Evolutionary conservation across 2,797 vertebrate genomes (phyloP).

Genomic region (Cygnus olor): DNA sequence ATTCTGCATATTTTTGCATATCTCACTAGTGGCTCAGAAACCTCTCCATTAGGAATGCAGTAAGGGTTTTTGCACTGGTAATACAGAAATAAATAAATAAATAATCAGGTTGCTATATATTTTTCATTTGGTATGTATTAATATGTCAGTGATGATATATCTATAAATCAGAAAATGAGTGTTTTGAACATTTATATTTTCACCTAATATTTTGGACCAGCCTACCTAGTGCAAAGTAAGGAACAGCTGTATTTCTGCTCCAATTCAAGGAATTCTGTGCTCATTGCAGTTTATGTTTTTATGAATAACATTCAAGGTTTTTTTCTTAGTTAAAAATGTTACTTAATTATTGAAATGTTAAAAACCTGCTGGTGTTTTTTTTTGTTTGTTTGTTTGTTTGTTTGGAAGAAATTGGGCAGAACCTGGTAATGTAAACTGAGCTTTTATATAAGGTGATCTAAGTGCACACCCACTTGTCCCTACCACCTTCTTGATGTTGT

Average conservation of each 20-base stretch:
- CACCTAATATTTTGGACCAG: not conserved
- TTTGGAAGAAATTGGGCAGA: not conserved
- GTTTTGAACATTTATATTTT: conserved; percentile 20
- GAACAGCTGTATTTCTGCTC: not conserved
- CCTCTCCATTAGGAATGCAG: conserved; percentile 49
- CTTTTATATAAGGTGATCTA: not conserved
- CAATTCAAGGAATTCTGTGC: not conserved
- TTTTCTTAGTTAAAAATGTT: conserved; percentile 6
- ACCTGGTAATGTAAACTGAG: not conserved
- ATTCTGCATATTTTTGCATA: conserved; percentile 76
- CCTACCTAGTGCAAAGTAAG: not conserved
- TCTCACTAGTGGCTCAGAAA: conserved; percentile 57
- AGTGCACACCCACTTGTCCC: not conserved
- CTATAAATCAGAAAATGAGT: conserved; percentile 16
- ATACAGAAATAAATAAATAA: not conserved
- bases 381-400: not conserved
- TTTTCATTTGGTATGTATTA: conserved; percentile 41
- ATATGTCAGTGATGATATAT: not conserved
- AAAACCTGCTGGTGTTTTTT: not conserved
- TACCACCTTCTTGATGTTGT: not conserved
- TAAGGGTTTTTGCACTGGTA: not conserved
- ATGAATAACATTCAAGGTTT: not conserved
- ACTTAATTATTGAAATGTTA: conserved; percentile 23
- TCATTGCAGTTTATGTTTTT: not conserved
- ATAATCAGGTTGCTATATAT: not conserved